Evolutionary conservation across 2,113 vertebrate species (phyloP).

Genomic region (Notechis scutatus): DNA sequence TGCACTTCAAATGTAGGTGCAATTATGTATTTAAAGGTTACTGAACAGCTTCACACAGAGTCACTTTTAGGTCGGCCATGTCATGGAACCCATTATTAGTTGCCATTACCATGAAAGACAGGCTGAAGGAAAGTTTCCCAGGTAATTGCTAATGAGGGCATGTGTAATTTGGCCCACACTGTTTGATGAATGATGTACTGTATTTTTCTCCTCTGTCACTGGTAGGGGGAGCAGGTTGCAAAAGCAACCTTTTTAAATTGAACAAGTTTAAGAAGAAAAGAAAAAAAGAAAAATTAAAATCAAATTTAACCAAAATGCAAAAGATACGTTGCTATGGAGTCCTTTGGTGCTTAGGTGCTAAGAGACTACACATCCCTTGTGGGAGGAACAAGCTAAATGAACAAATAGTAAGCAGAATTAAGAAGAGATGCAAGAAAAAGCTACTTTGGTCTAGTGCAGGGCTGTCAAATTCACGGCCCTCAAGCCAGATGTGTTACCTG

Average conservation of each 20-base stretch:
- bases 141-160: constrained; percentile 6
- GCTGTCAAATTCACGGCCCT: too few relatives aligned
- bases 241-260: neutral
- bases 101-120: constrained; percentile 10
- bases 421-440: neutral
- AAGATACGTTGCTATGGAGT: neutral
- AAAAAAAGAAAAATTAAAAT: constrained; percentile 1
- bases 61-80: neutral
- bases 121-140: constrained; percentile 18
- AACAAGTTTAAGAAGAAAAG: neutral
- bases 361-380: neutral
- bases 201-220: neutral
- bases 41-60: constrained; percentile 4
- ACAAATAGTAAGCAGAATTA: neutral
- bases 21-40: neutral
- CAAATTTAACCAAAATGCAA: neutral
- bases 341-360: neutral
- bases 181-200: constrained; percentile 19
- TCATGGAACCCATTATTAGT: constrained; percentile 16
- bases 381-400: neutral
- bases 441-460: neutral
- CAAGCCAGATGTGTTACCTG: too few relatives aligned
- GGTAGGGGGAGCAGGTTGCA: neutral
- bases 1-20: neutral
- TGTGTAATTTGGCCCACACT: constrained; percentile 16